Base-by-base conservation (phyloP, 2,113 vertebrate species). In the Poeciliopsis prolifica region DNA sequence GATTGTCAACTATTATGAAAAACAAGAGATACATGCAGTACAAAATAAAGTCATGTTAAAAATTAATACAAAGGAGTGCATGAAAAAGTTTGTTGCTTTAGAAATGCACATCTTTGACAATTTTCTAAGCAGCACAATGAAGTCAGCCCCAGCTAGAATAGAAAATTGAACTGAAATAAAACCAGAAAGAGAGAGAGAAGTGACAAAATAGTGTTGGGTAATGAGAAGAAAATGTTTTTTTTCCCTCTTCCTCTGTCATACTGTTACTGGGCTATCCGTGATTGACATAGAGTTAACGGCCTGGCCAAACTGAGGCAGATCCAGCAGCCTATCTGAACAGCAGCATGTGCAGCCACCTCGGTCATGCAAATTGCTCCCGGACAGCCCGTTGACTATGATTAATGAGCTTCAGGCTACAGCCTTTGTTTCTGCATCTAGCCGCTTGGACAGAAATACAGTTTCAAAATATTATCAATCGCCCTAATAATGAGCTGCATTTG, bases 381-480 rank as follows among this genome's bases (percentile, higher is more conserved):
- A 95, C 96, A 96, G 95, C 96, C 96, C 96, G 96, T 97, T 97
- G 97, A 99, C 97, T 96, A 97, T 97, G 98, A 99, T 99, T 98
- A 98, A 99, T 99, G 97, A 98, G 96, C 94, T 94, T 94, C 94
- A 94, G 24, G 95, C 96, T 94, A 95, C 96, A 93, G 95, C 95
- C 97, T 99, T 98, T 99, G 97, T 99, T 97, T 97, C 96, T 95
- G 91, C 95, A 94, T 95, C 95, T 92, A 95, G 96, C 96, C 96
- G 93, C 97, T 98, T 97, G 97, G 96, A 96, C 95, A 96, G 97
- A 98, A 99, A 98, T 96, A 98, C 97, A 96, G 98, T 98, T 96
- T 96, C 96, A 96, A 97, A 99, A 97, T 97, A 98, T 97, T 97
- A 99, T 97, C 97, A 97, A 96, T 97, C 96, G 12, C 95, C 95